Percentiles rank a stretch among this genome's conserved stretches.
Conservation (phyloP, 2,797 vertebrate genomes). For the Lepus oiostolus region DNA sequence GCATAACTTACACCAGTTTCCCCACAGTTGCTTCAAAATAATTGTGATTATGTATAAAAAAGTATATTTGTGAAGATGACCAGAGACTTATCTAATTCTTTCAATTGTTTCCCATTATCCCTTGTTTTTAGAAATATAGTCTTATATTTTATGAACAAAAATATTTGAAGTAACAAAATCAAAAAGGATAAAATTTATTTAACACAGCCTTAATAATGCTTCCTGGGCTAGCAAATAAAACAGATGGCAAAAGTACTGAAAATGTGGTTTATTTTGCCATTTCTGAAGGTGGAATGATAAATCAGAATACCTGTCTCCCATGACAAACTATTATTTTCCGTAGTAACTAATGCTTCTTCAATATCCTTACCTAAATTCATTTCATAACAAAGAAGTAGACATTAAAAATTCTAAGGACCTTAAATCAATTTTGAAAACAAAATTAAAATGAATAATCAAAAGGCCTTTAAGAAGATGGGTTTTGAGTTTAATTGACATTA, state of each 20-base stretch:
- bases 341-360: not conserved
- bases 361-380: not conserved
- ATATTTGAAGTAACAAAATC: not conserved
- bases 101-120: not conserved
- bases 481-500: slow-evolving; percentile 20
- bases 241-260: not conserved
- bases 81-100: not conserved
- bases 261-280: not conserved
- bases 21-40: not conserved
- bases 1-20: not conserved
- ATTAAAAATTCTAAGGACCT: not conserved
- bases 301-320: not conserved
- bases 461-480: not conserved
- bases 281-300: not conserved
- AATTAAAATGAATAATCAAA: slow-evolving; percentile 2
- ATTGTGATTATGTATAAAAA: not conserved
- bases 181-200: not conserved
- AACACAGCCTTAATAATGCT: not conserved
- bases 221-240: not conserved
- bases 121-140: slow-evolving; percentile 8
- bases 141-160: not conserved
- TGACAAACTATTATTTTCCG: not conserved
- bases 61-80: not conserved
- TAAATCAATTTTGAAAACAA: slow-evolving; percentile 15
- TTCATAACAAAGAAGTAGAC: not conserved